Evolutionary conservation across 1,140 invertebrate species (phyloP), one percentile per base, ranked within the genome.

Genomic region (Streblospio benedicti): DNA sequence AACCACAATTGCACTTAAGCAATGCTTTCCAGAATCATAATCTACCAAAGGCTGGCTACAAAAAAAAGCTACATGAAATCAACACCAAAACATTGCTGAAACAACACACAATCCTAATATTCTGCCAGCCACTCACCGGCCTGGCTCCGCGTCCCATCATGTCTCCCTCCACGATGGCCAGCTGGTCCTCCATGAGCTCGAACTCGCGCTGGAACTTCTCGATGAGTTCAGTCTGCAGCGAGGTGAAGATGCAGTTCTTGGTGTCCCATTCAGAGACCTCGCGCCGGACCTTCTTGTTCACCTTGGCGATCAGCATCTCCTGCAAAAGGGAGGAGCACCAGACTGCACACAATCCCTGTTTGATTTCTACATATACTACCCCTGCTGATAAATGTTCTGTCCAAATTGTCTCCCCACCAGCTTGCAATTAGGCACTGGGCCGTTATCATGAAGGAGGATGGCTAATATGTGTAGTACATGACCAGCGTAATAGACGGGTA

Each of bases 171-270:
- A 35, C n/a, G n/a, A 38, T 25, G n/a, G 28, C 56, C 4, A 72
- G 61, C 41, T 73, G 70, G 28, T 65, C 61, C 43, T 73, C 70
- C 59, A 72, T 63, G 2, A 69, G 58, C 31, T 68, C 65, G 28
- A 69, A 69, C 12, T 69, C 64, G 43, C 57, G 33, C 25, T 70
- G 64, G 38, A 70, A 71, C 31, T 65, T 65, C 2, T 65, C 61
- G 6, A 73, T 50, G 12, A 71, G 65, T 25, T 64, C 67, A 1
- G 62, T 33, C 55, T 69, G 69, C 9, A 71, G 60, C 4, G 49
- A 54, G 1, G 9, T 47, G 0, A 68, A 65, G 16, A 69, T 52
- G 20, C 59, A 45, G 20, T 66, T 63, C 16, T 68, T 49, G 2
- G 23, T 23, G 20, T 72, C 70, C 71, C 71, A 73, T 14, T 35